phyloP scores from a whole-genome alignment of 1,140 invertebrate genomes.

The Radopholus similis region DNA sequence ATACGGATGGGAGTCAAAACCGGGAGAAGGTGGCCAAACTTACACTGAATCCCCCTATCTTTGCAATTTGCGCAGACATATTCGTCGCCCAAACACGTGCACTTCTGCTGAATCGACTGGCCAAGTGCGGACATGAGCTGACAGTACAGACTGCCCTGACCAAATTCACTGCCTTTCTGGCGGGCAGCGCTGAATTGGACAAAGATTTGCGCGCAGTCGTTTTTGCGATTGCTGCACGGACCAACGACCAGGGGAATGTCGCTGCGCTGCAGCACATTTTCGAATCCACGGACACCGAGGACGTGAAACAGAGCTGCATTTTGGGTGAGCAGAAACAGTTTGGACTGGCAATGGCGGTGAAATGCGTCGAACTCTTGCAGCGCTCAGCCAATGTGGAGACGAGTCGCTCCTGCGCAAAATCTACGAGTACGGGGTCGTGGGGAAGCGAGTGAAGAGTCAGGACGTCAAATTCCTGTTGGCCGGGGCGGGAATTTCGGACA shows the following conservation, averaged over 20 bases:
- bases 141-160: constrained; percentile 72
- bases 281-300: too few relatives aligned
- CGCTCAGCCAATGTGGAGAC: constrained; percentile 10
- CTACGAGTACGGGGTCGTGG: constrained; percentile 67
- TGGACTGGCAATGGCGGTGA: too few relatives aligned
- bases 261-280: constrained; percentile 77
- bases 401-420: constrained; percentile 5
- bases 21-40: constrained; percentile 49
- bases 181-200: constrained; percentile 68
- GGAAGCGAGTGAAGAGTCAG: constrained; percentile 83
- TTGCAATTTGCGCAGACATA: too few relatives aligned
- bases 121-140: constrained; percentile 73
- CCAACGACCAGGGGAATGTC: constrained; percentile 71
- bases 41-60: neutral
- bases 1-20: constrained; percentile 62
- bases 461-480: constrained; percentile 83
- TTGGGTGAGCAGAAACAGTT: too few relatives aligned
- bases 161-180: constrained; percentile 71
- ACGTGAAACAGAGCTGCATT: too few relatives aligned
- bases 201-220: constrained; percentile 79
- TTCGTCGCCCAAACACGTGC: constrained; percentile 76
- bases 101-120: constrained; percentile 78
- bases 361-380: too few relatives aligned
- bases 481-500: constrained; percentile 63
- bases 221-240: constrained; percentile 76